Conservation (phyloP, 1,140 invertebrate genomes). For the Diploscapter pachys region DNA sequence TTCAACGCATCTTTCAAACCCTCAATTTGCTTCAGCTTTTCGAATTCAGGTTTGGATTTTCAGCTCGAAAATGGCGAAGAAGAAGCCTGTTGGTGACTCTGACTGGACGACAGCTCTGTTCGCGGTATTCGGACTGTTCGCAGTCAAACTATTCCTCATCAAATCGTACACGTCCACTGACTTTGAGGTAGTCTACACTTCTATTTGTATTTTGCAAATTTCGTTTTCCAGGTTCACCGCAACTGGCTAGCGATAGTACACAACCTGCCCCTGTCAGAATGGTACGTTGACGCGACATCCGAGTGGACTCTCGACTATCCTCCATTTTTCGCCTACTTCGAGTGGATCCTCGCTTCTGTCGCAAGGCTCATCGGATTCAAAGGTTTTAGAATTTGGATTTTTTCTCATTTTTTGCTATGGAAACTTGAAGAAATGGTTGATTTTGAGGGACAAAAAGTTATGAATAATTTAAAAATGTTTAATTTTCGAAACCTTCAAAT, state of each 20-base stretch:
- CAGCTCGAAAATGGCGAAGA: too few relatives aligned
- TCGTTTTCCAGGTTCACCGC: constrained; percentile 75
- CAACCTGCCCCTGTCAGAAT: constrained; percentile 75
- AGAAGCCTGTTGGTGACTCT: too few relatives aligned
- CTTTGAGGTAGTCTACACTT: constrained; percentile 61
- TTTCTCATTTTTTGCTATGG: too few relatives aligned
- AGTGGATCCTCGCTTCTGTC: constrained; percentile 76
- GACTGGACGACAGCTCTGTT: neutral
- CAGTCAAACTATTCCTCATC: constrained; percentile 47
- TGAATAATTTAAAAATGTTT: too few relatives aligned
- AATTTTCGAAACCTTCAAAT: too few relatives aligned
- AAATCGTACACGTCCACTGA: constrained; percentile 66
- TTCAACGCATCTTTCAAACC: too few relatives aligned
- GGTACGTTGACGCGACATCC: constrained; percentile 84
- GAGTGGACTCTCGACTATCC: constrained; percentile 99
- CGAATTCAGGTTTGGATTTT: too few relatives aligned
- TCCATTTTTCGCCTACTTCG: constrained; percentile 96
- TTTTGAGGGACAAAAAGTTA: too few relatives aligned
- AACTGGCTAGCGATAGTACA: constrained; percentile 96
- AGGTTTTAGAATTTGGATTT: constrained; percentile 63
- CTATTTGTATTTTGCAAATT: constrained; percentile 12
- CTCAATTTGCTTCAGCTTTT: too few relatives aligned
- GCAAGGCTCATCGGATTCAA: constrained; percentile 69
- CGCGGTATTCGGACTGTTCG: neutral
- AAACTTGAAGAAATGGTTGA: too few relatives aligned